A percentile compares a stretch with the other conserved stretches of the same genome.
Evolutionary conservation across 2,797 vertebrate species (phyloP).

Genomic region (Syndactyla subalaris): DNA sequence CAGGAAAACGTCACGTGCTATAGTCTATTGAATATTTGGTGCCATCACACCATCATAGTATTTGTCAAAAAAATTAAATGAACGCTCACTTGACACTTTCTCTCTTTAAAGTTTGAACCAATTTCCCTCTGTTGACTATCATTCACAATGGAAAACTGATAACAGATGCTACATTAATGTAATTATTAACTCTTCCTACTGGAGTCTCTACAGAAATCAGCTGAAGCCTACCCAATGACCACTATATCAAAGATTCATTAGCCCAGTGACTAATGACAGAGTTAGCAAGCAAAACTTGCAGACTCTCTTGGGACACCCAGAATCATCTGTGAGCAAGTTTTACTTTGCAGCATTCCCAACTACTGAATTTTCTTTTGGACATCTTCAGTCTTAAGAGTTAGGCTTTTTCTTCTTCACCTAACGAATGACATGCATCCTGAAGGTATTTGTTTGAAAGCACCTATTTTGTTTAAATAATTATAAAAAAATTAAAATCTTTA

Average conservation of each 20-base stretch:
- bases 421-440: background rate
- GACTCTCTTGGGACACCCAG: background rate
- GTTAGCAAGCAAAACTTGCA: background rate
- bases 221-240: background rate
- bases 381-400: background rate
- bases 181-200: background rate
- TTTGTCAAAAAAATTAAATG: conserved; percentile 19
- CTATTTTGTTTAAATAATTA: background rate
- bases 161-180: background rate
- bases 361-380: background rate
- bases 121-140: conserved; percentile 21
- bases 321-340: background rate
- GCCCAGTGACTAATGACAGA: background rate
- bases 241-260: background rate
- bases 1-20: background rate
- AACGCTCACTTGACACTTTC: conserved; percentile 2
- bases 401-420: background rate
- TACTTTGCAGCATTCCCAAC: background rate
- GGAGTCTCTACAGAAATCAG: conserved; percentile 9
- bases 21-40: conserved; percentile 38
- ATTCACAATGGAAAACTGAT: background rate
- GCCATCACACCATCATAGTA: background rate
- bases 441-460: background rate
- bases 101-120: conserved; percentile 33
- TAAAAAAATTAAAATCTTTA: background rate